Evolutionary conservation across 2,888 invertebrate genomes (phyloP).

Genomic region (Mechanitis mazaeus): DNA sequence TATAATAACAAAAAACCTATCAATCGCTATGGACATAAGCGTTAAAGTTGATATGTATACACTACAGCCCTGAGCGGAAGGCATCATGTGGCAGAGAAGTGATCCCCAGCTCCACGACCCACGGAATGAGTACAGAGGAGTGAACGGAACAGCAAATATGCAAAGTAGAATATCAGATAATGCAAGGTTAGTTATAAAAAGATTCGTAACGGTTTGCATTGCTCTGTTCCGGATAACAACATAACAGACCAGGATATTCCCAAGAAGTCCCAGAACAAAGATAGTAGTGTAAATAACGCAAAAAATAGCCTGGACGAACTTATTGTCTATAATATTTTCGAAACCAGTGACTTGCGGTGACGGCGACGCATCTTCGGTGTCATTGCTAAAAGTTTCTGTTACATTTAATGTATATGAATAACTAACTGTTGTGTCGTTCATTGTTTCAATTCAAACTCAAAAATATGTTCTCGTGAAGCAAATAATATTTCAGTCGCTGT

Average conservation of each 20-base stretch:
- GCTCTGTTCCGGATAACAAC: slow-evolving; percentile 94
- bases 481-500: slow-evolving; percentile 50
- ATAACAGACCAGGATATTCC: slow-evolving; percentile 94
- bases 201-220: slow-evolving; percentile 98
- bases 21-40: slow-evolving; percentile 97
- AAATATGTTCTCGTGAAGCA: slow-evolving; percentile 37
- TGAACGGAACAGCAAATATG: slow-evolving; percentile 95
- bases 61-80: slow-evolving; percentile 95
- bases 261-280: slow-evolving; percentile 92
- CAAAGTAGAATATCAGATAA: slow-evolving; percentile 96
- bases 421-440: slow-evolving; percentile 50
- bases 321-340: slow-evolving; percentile 79
- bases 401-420: slow-evolving; percentile 39
- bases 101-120: slow-evolving; percentile 96
- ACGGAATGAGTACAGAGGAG: slow-evolving; percentile 94
- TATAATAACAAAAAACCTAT: slow-evolving; percentile 97
- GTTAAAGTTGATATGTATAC: slow-evolving; percentile 98
- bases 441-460: slow-evolving; percentile 36
- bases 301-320: slow-evolving; percentile 82
- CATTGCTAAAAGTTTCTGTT: slow-evolving; percentile 44
- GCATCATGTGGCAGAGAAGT: slow-evolving; percentile 92
- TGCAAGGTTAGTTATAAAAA: slow-evolving; percentile 97
- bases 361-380: slow-evolving; percentile 19
- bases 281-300: slow-evolving; percentile 88
- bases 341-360: slow-evolving; percentile 40